phyloP scores from a whole-genome alignment of 2,888 invertebrate species.

The Baronia brevicornis region DNA sequence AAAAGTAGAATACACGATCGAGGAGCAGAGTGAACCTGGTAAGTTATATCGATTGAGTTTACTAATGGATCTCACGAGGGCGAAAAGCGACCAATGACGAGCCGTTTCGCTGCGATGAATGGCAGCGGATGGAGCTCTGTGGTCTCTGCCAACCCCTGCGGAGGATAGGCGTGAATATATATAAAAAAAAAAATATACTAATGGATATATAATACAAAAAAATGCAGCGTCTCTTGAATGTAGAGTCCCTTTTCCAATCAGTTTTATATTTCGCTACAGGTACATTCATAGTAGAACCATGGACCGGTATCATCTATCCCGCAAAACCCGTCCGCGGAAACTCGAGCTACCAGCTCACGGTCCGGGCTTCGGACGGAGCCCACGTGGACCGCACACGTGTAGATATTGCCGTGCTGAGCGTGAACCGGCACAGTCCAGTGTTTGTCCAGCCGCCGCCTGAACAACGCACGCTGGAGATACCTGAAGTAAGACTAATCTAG shows the following conservation, averaged over 20 bases:
- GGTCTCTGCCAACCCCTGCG: too few relatives aligned
- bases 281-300: slow-evolving; percentile 83
- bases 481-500: slow-evolving; percentile 86
- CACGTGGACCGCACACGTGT: slow-evolving; percentile 82
- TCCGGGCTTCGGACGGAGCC: slow-evolving; percentile 86
- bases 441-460: slow-evolving; percentile 86
- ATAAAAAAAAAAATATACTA: too few relatives aligned
- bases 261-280: slow-evolving; percentile 51
- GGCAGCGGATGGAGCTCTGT: too few relatives aligned
- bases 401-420: slow-evolving; percentile 83
- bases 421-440: slow-evolving; percentile 88
- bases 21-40: slow-evolving; percentile 67
- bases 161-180: too few relatives aligned
- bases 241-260: not conserved
- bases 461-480: slow-evolving; percentile 85
- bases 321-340: slow-evolving; percentile 81
- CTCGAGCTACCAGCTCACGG: slow-evolving; percentile 68
- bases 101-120: too few relatives aligned
- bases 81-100: too few relatives aligned
- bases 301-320: slow-evolving; percentile 88
- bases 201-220: too few relatives aligned
- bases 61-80: too few relatives aligned
- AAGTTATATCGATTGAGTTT: slow-evolving; percentile 16
- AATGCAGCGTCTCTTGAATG: too few relatives aligned
- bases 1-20: slow-evolving; percentile 84